These are phyloP conservation scores for Ceryle rudis DNA, from an alignment of 2,797 vertebrate genomes.

Conservation along the genomic window DNA sequence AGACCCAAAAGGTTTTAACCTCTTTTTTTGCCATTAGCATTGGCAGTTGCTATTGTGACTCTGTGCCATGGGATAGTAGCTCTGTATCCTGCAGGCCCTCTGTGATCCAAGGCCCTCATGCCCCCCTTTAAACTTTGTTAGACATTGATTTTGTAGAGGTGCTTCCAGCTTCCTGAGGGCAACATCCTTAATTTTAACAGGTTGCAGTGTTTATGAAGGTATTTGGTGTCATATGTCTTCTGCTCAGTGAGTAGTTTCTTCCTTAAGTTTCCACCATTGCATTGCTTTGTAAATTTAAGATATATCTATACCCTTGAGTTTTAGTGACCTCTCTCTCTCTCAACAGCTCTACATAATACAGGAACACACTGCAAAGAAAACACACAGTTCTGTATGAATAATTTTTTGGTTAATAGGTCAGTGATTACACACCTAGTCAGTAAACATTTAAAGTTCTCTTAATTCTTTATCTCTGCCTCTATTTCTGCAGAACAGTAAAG, in stretches of 20 bases:
- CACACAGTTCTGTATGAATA: background rate
- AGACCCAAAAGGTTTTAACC: background rate
- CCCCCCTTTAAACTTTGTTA: background rate
- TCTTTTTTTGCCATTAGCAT: background rate
- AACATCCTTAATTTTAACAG: background rate
- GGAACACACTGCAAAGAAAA: background rate
- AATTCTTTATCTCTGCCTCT: background rate
- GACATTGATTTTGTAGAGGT: background rate
- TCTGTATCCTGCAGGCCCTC: background rate
- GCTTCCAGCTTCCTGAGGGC: background rate
- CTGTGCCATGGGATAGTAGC: accelerated
- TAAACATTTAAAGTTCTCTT: background rate
- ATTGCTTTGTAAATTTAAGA: background rate
- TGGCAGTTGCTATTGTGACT: background rate
- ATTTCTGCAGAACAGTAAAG: background rate
- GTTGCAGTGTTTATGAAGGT: background rate
- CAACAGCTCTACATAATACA: background rate
- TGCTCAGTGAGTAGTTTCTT: background rate
- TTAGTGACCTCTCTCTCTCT: background rate
- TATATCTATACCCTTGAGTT: background rate
- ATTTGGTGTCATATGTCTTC: background rate
- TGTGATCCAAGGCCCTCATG: background rate
- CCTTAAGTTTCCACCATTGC: background rate
- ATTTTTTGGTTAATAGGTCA: background rate
- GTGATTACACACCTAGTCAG: background rate